Evolutionary conservation across 2,113 vertebrate genomes (phyloP).

Genomic region (Nothoprocta perdicaria): DNA sequence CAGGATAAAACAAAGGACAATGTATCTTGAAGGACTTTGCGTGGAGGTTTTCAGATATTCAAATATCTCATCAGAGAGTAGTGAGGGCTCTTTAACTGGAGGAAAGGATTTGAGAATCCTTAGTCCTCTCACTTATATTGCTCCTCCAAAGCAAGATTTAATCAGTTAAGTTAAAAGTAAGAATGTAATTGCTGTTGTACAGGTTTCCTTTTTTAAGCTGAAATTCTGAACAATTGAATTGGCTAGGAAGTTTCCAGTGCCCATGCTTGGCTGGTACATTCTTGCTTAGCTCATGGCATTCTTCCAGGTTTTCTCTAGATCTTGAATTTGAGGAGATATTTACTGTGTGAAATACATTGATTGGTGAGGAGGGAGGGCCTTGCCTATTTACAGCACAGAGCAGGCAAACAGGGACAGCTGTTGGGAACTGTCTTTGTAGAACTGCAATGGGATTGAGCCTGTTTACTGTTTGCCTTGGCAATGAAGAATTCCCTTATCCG

Average conservation of each 20-base stretch:
- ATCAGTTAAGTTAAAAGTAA: neutral
- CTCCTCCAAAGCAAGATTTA: neutral
- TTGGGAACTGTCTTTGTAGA: neutral
- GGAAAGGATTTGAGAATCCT: neutral
- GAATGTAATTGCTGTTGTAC: neutral
- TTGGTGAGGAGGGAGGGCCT: neutral
- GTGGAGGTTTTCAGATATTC: neutral
- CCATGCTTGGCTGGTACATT: neutral
- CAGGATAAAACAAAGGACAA: neutral
- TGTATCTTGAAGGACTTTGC: neutral
- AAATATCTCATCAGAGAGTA: neutral
- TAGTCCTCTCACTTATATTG: neutral
- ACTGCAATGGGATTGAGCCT: fast-evolving
- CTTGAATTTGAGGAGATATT: neutral
- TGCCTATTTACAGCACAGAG: neutral
- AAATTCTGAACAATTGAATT: neutral
- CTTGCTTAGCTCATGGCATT: neutral
- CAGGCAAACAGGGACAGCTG: neutral
- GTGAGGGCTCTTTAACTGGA: neutral
- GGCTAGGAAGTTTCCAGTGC: neutral
- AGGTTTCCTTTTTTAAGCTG: neutral
- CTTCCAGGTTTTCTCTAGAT: neutral
- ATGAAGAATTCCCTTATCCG: neutral
- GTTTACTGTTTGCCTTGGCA: neutral
- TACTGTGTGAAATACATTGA: neutral